Base-by-base conservation (phyloP, 1,140 invertebrate species). In the Lerema accius region DNA sequence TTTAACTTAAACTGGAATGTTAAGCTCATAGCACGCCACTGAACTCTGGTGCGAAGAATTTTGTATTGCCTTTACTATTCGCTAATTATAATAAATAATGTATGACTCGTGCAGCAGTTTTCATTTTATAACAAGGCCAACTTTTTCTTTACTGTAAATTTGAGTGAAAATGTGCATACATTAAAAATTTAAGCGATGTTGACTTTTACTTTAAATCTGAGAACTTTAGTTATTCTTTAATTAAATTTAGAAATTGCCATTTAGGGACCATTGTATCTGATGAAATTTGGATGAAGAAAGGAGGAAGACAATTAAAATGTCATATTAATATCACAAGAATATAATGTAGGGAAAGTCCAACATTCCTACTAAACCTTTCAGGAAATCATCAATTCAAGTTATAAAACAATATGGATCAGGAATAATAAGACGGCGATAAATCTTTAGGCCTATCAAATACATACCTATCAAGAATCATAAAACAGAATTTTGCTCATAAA, bases 1-100 rank as follows among this genome's bases (percentile, higher is more conserved):
- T 73, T 70, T 71, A 78, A 70, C 55, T 77, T 74, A 75, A 73
- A 63, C 67, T 72, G 64, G 61, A 77, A 74, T 71, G 72, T 63
- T 65, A 66, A 69, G 68, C 62, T 65, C 65, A 45, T 53, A 69
- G 55, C 70, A 76, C 74, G 69, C 72, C 39, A 70, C 55, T 63
- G 64, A 37, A 69, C 64, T 53, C 45, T 65, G 59, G 71, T 69
- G 75, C 63, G 73, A 76, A 76, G 75, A 75, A 76, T 78, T 82
- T 69, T 71, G 68, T 80, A 78, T 78, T 76, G 69, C 69, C 75
- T 55, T 45, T 43, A 42, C 53, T 58, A 45, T 58, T 45, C 45
- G 42, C 26, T 58, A 46, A 58, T 58, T 58, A 58, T 45, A 58
- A 58, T 58, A 58, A 58, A 58, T 45, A 58, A 45, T 58, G 23